These are phyloP conservation scores for Varecia variegata DNA, from an alignment of 2,797 vertebrate species.

Conservation along the genomic window DNA sequence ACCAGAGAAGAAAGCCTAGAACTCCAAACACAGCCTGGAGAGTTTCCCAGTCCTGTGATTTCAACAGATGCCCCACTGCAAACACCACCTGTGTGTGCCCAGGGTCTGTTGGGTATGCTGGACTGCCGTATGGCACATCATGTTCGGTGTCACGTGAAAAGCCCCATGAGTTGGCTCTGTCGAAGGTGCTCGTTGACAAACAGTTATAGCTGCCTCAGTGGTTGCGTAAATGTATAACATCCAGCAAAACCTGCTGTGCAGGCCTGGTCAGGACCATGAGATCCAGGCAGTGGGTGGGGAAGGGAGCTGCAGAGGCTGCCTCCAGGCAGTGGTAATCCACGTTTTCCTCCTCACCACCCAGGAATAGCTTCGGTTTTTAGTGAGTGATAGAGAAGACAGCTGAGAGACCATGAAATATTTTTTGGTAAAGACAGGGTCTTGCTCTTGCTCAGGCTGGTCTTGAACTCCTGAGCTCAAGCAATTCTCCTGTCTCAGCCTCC, in stretches of 20 bases:
- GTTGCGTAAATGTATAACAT: not conserved
- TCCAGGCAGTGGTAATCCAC: not conserved
- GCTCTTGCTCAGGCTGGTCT: too few relatives aligned
- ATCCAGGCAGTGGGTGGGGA: rapidly evolving
- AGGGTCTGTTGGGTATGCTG: not conserved
- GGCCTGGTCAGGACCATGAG: not conserved
- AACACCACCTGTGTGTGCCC: rapidly evolving
- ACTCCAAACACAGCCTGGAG: not conserved
- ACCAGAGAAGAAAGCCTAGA: not conserved
- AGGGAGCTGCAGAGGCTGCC: not conserved
- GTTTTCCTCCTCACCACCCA: not conserved
- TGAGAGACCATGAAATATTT: not conserved
- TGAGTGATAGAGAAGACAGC: not conserved
- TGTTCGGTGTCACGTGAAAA: not conserved
- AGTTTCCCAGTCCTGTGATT: not conserved
- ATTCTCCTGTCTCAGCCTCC: too few relatives aligned
- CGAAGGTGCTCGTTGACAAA: not conserved
- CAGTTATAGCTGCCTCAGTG: not conserved
- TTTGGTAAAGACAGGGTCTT: too few relatives aligned
- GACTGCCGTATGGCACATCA: not conserved
- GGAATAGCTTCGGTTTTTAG: not conserved
- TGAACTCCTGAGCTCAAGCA: too few relatives aligned
- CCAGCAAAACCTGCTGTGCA: not conserved
- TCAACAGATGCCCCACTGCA: not conserved
- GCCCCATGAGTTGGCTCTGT: not conserved